Percentiles rank a stretch among this genome's conserved stretches.
Evolutionary conservation across 2,888 invertebrate genomes (phyloP).

Genomic region (Petrolisthes manimaculis): DNA sequence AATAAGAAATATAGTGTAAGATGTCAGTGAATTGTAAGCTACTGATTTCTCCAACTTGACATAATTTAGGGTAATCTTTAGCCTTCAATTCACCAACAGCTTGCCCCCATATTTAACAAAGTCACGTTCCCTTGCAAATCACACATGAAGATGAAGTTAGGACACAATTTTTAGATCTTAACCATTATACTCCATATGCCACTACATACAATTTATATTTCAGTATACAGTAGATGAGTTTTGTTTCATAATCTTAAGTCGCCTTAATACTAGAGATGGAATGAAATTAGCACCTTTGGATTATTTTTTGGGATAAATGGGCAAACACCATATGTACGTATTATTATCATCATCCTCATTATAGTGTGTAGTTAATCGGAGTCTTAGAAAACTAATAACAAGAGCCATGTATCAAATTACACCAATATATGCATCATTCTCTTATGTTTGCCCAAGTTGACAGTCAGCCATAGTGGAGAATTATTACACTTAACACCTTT

Average conservation of each 20-base stretch:
- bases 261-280: slow-evolving; percentile 61
- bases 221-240: not conserved
- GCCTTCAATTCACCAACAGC: no score
- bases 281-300: slow-evolving; percentile 61
- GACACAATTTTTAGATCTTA: not conserved
- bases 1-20: no score
- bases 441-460: slow-evolving; percentile 45
- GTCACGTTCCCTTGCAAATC: slow-evolving; percentile 5
- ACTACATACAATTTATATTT: not conserved
- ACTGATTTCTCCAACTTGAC: no score
- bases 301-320: slow-evolving; percentile 46
- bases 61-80: not conserved
- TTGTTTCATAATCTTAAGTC: slow-evolving; percentile 31
- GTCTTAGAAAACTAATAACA: slow-evolving; percentile 49
- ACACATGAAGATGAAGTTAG: not conserved
- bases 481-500: not conserved
- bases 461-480: slow-evolving; percentile 55
- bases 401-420: slow-evolving; percentile 23
- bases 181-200: not conserved
- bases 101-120: not conserved
- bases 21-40: no score
- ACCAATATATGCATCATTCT: slow-evolving; percentile 14
- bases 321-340: slow-evolving; percentile 34
- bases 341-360: not conserved
- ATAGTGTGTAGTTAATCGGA: not conserved